Conservation (phyloP, 2,888 invertebrate species). For the Dysmachus trigonus region DNA sequence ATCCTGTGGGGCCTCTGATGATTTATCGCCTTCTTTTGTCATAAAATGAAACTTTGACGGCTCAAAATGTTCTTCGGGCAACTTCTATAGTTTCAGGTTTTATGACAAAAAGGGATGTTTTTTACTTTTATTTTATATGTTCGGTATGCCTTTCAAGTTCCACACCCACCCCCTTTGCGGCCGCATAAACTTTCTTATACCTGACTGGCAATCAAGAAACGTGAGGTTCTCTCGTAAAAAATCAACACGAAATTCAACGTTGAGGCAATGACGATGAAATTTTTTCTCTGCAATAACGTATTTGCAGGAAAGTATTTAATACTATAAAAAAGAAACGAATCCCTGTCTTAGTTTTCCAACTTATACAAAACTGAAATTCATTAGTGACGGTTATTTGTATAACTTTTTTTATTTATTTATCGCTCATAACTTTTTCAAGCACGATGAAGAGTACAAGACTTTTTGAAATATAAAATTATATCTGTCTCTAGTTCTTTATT, state of each 20-base stretch:
- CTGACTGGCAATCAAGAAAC: neutral
- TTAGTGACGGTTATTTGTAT: too few relatives aligned
- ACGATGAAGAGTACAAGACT: too few relatives aligned
- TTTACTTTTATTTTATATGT: constrained; percentile 7
- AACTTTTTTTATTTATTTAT: too few relatives aligned
- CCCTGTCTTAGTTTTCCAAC: too few relatives aligned
- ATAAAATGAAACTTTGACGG: neutral
- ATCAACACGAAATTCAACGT: neutral
- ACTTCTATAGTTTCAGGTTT: constrained; percentile 2
- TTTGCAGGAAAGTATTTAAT: too few relatives aligned
- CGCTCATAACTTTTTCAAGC: too few relatives aligned
- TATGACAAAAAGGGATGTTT: neutral
- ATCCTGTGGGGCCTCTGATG: neutral
- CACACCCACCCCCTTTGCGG: neutral
- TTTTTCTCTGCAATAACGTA: neutral
- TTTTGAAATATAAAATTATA: too few relatives aligned
- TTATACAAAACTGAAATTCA: too few relatives aligned
- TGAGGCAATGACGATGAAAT: neutral
- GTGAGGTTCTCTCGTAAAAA: neutral
- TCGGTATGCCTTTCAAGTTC: neutral
- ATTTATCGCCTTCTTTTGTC: constrained; percentile 6
- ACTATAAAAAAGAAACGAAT: too few relatives aligned
- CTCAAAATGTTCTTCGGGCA: neutral
- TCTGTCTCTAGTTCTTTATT: too few relatives aligned
- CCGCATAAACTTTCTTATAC: neutral